These are phyloP conservation scores for Fistularia tabacaria DNA, from an alignment of 2,797 vertebrate species.

Conservation along the genomic window DNA sequence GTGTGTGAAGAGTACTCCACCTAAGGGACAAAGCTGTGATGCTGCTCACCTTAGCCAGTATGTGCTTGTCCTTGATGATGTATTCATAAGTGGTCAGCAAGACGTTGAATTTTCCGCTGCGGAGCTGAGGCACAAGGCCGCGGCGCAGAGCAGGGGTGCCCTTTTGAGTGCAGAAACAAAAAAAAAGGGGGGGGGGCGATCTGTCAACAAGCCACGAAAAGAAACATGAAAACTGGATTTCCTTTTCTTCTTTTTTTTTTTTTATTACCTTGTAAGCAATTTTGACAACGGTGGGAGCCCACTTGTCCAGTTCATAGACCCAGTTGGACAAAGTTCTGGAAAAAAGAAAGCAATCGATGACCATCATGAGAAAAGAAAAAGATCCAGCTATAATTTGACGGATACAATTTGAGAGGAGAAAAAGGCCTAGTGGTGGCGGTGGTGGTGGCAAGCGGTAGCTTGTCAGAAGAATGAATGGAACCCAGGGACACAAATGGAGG, in stretches of 20 bases:
- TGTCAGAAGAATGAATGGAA: not conserved
- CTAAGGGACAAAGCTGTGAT: not conserved
- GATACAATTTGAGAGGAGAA: slow-evolving; percentile 2
- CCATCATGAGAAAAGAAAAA: not conserved
- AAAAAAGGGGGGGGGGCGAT: not conserved
- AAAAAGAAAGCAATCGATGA: slow-evolving; percentile 1
- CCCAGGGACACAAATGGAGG: slow-evolving; percentile 3
- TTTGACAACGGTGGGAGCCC: slow-evolving; percentile 94
- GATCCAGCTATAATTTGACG: not conserved
- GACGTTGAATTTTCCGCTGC: slow-evolving; percentile 95
- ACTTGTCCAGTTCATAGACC: slow-evolving; percentile 97
- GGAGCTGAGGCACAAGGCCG: slow-evolving; percentile 89
- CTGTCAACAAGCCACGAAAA: not conserved
- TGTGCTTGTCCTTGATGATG: slow-evolving; percentile 98
- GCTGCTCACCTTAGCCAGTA: slow-evolving; percentile 90
- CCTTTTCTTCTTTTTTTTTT: slow-evolving; percentile 6
- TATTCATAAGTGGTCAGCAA: slow-evolving; percentile 96
- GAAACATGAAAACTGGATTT: not conserved
- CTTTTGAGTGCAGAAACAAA: slow-evolving; percentile 52
- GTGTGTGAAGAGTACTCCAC: not conserved
- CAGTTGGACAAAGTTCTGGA: slow-evolving; percentile 95
- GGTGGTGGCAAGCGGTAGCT: no score
- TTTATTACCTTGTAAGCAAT: slow-evolving; percentile 95
- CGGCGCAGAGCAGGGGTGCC: slow-evolving; percentile 92
- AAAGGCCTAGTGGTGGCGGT: not conserved